Evolutionary conservation across 2,113 vertebrate genomes (phyloP), one percentile per base, ranked within the genome.

Genomic region (Sprattus sprattus): DNA sequence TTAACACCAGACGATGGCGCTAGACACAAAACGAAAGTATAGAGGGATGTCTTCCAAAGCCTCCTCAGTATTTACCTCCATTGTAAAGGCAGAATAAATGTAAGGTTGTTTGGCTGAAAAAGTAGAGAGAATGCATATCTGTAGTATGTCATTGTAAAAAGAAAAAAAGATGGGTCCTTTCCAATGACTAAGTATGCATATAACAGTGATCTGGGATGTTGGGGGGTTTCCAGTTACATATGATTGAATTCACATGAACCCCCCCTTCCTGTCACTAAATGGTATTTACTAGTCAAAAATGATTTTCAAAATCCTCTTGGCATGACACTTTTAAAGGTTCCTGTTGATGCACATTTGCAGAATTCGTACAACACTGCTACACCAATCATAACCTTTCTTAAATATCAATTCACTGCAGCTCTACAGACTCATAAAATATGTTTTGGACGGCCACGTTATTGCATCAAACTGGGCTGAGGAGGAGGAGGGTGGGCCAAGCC

Each of bases 1-100:
- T 81, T 22, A 81, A 64, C 0, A 64, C n/a, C 22, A 86, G 32
- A 57, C 80, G 85, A 84, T 86, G 20, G 85, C 60, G 25, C 46
- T 44, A 82, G 20, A 78, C 71, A 78, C 71, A 78, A 32, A 9
- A 32, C 28, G 6, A 45, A 83, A 45, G 16, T 28, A 22, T 20
- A 44, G 44, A 78, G 67, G 67, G 25, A 32, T 13, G 25, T 78
- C 28, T 32, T 78, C 32, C 28, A 78, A 28, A 39, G 28, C 25
- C 11, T 78, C 71, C 15, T 39, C 5, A 5, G 25, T 39, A 78
- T 78, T 78, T 32, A 15, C 22, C 6, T 22, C 20, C 15, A 78
- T 32, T 28, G 4, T 15, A 32, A 39, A 32, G 71, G 20, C 32
- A 78, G 71, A 16, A 78, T 16, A 32, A 39, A 75, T 75, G 11